Evolutionary conservation across 92 coral and sea anemone genomes (phyloP).

Genomic region (Epizoanthus scotinus): DNA sequence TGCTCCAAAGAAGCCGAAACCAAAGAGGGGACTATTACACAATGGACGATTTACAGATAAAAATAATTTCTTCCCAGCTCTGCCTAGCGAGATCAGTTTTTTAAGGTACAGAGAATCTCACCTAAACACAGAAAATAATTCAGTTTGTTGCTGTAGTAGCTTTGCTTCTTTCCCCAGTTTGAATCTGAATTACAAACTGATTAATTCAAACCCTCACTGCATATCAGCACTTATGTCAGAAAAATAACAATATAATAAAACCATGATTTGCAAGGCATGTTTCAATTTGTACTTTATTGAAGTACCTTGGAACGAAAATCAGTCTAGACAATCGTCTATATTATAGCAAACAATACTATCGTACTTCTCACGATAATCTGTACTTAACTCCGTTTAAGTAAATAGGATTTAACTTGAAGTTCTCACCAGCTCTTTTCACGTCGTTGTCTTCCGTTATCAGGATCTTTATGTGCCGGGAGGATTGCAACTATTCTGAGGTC

Average conservation of each 20-base stretch:
- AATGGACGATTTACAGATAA: too few relatives aligned
- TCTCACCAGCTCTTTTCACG: not conserved
- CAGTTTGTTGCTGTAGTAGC: too few relatives aligned
- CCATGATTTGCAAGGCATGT: constrained; percentile 22
- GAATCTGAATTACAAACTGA: not conserved
- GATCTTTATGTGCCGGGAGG: not conserved
- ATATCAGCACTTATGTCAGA: not conserved
- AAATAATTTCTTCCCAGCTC: too few relatives aligned
- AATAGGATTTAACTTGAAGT: constrained; percentile 14
- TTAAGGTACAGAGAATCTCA: too few relatives aligned
- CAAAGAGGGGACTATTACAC: too few relatives aligned
- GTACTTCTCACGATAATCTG: not conserved
- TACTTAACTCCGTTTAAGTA: constrained; percentile 9
- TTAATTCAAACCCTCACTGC: not conserved
- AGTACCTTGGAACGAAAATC: not conserved
- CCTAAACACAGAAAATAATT: too few relatives aligned
- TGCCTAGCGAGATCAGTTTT: too few relatives aligned
- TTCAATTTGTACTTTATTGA: constrained; percentile 1
- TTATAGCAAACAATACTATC: not conserved
- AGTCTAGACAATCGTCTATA: not conserved
- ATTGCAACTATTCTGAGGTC: not conserved
- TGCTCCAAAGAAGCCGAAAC: too few relatives aligned
- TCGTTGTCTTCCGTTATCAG: not conserved
- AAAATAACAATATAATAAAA: not conserved
- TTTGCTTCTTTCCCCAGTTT: too few relatives aligned